phyloP scores from a whole-genome alignment of 1,140 invertebrate genomes.

The Acromyrmex echinatior region DNA sequence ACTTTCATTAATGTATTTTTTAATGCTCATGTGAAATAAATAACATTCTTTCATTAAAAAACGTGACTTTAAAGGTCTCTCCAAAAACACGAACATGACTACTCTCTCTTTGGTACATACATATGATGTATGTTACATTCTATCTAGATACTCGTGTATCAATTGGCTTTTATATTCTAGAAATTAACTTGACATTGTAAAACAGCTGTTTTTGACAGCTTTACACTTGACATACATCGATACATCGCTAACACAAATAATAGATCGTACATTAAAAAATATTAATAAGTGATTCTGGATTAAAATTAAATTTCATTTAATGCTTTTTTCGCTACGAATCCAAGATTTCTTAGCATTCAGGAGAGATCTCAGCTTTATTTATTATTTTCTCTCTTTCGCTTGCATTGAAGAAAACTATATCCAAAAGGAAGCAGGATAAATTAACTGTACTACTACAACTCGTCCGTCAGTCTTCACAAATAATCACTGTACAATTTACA shows the following conservation, averaged over 20 bases:
- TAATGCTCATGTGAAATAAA: no score
- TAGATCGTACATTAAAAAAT: neutral
- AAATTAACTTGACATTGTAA: neutral
- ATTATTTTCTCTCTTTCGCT: neutral
- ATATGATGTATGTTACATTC: no score
- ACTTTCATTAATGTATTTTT: no score
- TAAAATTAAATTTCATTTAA: slow-evolving; percentile 6
- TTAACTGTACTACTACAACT: neutral
- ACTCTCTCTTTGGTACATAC: no score
- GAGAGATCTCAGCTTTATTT: neutral
- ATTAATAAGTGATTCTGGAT: neutral
- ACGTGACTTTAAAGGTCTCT: no score
- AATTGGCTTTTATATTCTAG: neutral
- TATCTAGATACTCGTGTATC: no score
- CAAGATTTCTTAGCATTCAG: neutral
- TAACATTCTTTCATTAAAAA: no score
- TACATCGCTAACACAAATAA: neutral
- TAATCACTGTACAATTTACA: slow-evolving; percentile 1
- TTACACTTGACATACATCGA: neutral
- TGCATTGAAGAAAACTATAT: neutral
- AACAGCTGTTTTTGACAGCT: neutral
- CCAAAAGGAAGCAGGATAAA: neutral
- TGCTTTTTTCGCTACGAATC: neutral
- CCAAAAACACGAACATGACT: no score
- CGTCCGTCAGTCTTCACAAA: neutral